Percentiles rank a stretch among this genome's conserved stretches.
Conservation (phyloP, 1,140 invertebrate species). For the Leptopilina clavipes region DNA sequence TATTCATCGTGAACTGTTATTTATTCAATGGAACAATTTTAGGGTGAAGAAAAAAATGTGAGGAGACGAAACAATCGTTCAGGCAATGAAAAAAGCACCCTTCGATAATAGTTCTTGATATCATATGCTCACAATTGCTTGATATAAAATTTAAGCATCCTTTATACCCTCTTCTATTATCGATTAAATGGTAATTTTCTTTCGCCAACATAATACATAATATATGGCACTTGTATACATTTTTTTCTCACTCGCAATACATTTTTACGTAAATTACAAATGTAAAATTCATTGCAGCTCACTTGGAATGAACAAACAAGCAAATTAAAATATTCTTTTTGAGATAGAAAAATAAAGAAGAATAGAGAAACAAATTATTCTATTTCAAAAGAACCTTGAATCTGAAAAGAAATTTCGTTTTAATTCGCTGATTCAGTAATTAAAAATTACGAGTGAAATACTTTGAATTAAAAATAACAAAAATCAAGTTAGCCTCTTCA, state of each 20-base stretch:
- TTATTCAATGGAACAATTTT: neutral
- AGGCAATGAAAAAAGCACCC: slow-evolving; percentile 2
- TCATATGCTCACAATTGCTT: neutral
- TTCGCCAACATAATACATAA: neutral
- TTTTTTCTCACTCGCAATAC: neutral
- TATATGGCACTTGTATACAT: neutral
- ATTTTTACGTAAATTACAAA: neutral
- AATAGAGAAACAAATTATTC: neutral
- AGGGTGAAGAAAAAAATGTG: neutral
- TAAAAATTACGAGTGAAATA: too few relatives aligned
- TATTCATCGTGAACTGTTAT: slow-evolving; percentile 1
- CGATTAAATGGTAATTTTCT: slow-evolving; percentile 13
- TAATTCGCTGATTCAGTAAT: too few relatives aligned
- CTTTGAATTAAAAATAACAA: too few relatives aligned
- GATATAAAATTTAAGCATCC: neutral
- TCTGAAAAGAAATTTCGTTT: too few relatives aligned
- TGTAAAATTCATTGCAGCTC: neutral
- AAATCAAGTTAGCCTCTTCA: too few relatives aligned
- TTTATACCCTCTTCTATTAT: neutral
- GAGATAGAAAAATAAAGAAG: neutral
- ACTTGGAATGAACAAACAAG: neutral
- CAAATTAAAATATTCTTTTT: slow-evolving; percentile 5
- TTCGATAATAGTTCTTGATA: neutral
- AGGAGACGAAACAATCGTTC: neutral
- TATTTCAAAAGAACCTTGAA: neutral